A percentile compares a stretch with the other conserved stretches of the same genome.
Evolutionary conservation across 2,888 invertebrate species (phyloP).

Genomic region (Nineta flava): DNA sequence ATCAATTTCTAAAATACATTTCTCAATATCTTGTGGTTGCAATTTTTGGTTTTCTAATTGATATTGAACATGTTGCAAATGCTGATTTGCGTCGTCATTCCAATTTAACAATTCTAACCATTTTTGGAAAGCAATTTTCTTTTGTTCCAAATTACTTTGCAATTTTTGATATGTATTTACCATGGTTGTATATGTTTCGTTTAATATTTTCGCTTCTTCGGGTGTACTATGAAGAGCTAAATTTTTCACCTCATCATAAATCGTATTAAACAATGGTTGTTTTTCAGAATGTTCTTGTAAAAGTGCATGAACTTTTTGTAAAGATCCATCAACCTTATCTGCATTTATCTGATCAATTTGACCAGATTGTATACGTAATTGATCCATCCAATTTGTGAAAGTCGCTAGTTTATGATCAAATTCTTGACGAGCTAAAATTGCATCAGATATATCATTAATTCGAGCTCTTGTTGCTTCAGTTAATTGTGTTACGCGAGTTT

Average conservation of each 20-base stretch:
- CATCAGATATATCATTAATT: constrained; percentile 68
- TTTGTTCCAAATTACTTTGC: constrained; percentile 55
- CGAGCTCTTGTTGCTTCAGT: constrained; percentile 60
- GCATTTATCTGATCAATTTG: constrained; percentile 68
- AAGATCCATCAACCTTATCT: constrained; percentile 61
- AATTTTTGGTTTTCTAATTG: constrained; percentile 62
- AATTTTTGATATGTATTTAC: constrained; percentile 63
- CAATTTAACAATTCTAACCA: constrained; percentile 73
- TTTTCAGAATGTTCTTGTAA: constrained; percentile 76
- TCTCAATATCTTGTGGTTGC: constrained; percentile 50
- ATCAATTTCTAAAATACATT: constrained; percentile 52
- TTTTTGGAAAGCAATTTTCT: constrained; percentile 58
- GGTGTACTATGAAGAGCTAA: constrained; percentile 53
- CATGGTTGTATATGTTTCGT: constrained; percentile 58
- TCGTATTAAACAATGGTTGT: constrained; percentile 56
- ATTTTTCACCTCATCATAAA: constrained; percentile 71
- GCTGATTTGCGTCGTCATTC: constrained; percentile 64
- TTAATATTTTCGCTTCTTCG: constrained; percentile 55
- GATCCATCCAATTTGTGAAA: constrained; percentile 66
- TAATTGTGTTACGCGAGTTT: constrained; percentile 53
- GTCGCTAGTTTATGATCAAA: constrained; percentile 63
- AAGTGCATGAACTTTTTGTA: constrained; percentile 64
- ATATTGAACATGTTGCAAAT: constrained; percentile 63
- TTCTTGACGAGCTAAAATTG: constrained; percentile 67
- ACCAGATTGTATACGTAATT: constrained; percentile 50